phyloP scores from a whole-genome alignment of 2,888 invertebrate species.

The Drosophila bunnanda region DNA sequence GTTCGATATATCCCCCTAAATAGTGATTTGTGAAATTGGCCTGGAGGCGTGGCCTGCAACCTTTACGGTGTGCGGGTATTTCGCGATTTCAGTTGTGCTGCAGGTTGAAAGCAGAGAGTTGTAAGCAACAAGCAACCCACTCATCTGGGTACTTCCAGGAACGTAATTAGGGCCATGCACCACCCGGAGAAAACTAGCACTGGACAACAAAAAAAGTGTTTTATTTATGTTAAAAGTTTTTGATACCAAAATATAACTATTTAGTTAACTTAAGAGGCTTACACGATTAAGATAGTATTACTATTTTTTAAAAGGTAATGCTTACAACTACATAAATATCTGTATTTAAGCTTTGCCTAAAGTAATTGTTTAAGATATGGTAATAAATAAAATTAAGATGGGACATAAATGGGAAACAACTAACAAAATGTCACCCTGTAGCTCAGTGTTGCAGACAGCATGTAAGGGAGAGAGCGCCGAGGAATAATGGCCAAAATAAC shows the following conservation, averaged over 20 bases:
- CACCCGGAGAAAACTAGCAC: slow-evolving; percentile 11
- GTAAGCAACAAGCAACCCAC: slow-evolving; percentile 38
- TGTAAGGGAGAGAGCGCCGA: slow-evolving; percentile 2
- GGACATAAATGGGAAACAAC: neutral
- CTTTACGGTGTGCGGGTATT: slow-evolving; percentile 41
- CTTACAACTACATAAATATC: too few relatives aligned
- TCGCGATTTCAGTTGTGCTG: slow-evolving; percentile 18
- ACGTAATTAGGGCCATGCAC: slow-evolving; percentile 62
- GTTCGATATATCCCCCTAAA: slow-evolving; percentile 49
- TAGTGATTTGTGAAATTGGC: slow-evolving; percentile 56
- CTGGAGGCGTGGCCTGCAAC: slow-evolving; percentile 58
- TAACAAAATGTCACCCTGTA: neutral
- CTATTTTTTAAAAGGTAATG: neutral
- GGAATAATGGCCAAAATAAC: slow-evolving; percentile 63
- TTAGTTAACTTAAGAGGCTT: too few relatives aligned
- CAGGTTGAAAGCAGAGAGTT: slow-evolving; percentile 18
- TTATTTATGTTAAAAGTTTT: neutral
- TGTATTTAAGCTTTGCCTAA: too few relatives aligned
- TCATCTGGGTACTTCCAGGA: slow-evolving; percentile 42
- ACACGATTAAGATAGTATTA: neutral
- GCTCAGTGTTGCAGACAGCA: slow-evolving; percentile 14
- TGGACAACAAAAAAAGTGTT: neutral
- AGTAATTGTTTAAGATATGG: neutral
- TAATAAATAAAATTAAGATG: neutral
- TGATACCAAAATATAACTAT: too few relatives aligned